phyloP scores from a whole-genome alignment of 2,797 vertebrate genomes.

The Gymnopithys bicolor region DNA sequence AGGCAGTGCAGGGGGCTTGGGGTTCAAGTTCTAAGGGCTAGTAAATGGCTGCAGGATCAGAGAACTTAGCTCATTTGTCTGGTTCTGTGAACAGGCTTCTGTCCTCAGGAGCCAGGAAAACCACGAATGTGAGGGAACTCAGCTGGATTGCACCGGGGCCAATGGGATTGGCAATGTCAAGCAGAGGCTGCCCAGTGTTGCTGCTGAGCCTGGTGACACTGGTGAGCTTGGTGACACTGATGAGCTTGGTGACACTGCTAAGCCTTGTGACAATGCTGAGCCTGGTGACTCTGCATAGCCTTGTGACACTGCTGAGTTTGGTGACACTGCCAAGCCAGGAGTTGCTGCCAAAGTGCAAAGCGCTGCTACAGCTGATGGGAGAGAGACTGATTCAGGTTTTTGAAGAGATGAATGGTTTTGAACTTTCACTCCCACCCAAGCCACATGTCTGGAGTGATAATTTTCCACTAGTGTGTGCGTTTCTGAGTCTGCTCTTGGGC shows the following conservation, averaged over 20 bases:
- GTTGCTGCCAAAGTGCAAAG: accelerated
- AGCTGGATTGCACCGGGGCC: accelerated
- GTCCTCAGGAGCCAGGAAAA: background rate
- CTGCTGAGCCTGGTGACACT: background rate
- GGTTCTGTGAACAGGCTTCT: background rate
- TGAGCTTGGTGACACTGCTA: accelerated
- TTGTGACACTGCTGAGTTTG: accelerated
- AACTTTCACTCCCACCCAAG: background rate
- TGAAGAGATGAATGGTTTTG: background rate
- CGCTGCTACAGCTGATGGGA: accelerated
- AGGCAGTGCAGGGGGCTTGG: background rate
- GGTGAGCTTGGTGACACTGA: accelerated
- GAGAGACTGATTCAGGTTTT: background rate
- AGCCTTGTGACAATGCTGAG: accelerated
- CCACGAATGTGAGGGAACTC: accelerated
- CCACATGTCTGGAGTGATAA: background rate
- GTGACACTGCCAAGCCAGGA: accelerated
- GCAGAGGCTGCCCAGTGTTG: background rate
- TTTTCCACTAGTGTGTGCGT: background rate
- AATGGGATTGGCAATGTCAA: accelerated
- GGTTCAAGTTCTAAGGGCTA: background rate
- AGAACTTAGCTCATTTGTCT: background rate
- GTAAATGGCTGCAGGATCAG: background rate
- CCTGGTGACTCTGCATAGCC: accelerated
- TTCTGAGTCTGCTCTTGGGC: background rate